Evolutionary conservation across 2,888 invertebrate species (phyloP).

Genomic region (Noctua janthina): DNA sequence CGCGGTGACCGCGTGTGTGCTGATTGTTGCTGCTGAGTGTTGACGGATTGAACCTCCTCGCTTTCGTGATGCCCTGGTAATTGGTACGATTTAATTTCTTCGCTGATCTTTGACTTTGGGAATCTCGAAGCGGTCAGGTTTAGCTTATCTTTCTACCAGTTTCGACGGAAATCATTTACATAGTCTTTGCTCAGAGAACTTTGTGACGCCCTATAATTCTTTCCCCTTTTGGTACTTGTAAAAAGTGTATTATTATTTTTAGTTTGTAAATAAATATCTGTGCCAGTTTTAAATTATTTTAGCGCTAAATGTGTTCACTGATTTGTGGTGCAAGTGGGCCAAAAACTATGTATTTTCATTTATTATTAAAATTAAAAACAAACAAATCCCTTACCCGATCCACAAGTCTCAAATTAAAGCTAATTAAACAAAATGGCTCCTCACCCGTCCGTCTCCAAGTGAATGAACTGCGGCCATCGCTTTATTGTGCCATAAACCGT

Average conservation of each 20-base stretch:
- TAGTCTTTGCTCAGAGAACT: not conserved
- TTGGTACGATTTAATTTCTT: not conserved
- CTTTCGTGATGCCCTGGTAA: constrained; percentile 33
- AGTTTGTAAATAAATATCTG: not conserved
- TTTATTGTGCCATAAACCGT: constrained; percentile 67
- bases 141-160: not conserved
- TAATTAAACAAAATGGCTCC: constrained; percentile 64
- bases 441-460: constrained; percentile 44
- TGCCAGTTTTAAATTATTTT: not conserved
- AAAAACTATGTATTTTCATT: not conserved
- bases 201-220: not conserved
- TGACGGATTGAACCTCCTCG: constrained; percentile 53
- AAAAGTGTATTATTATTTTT: too few species aligned
- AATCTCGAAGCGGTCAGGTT: not conserved
- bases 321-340: not conserved
- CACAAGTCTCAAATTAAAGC: constrained; percentile 30
- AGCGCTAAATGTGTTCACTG: not conserved
- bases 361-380: not conserved
- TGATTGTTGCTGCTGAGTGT: constrained; percentile 35
- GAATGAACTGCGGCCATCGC: constrained; percentile 59
- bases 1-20: constrained; percentile 4
- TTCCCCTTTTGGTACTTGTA: too few species aligned
- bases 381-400: not conserved
- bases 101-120: not conserved
- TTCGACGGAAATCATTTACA: not conserved